Conservation (phyloP, 2,888 invertebrate genomes). For the Geophilus truncorum region DNA sequence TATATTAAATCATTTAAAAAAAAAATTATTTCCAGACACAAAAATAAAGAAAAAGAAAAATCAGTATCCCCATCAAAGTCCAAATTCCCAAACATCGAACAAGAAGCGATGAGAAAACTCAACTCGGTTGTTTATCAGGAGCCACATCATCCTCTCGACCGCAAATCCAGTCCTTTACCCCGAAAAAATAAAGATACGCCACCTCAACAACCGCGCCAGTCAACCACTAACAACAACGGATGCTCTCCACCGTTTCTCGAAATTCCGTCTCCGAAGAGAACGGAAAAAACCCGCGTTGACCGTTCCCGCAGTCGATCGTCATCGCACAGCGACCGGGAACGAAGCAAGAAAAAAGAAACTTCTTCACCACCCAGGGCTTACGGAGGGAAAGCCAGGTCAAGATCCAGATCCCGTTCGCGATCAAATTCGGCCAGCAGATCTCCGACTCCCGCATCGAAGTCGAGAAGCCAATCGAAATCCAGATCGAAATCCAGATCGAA, state of each 20-base stretch:
- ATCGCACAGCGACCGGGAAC: background rate
- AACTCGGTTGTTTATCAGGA: background rate
- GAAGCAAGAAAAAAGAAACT: background rate
- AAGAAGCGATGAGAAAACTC: background rate
- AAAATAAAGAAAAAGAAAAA: background rate
- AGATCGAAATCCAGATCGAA: background rate
- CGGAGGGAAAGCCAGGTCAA: background rate
- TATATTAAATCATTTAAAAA: no score
- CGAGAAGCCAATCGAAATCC: background rate
- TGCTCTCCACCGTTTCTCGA: background rate
- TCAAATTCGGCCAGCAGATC: background rate
- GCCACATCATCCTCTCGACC: background rate
- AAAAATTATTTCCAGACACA: no score
- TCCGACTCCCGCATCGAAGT: background rate
- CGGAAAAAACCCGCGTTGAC: background rate
- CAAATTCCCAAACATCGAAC: background rate
- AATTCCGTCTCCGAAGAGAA: background rate
- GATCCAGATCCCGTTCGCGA: background rate
- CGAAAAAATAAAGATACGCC: background rate
- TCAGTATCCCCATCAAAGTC: background rate
- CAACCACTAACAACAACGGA: background rate
- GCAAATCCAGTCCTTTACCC: background rate
- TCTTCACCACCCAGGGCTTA: background rate
- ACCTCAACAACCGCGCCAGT: background rate
- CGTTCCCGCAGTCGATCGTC: constrained; percentile 1